Evolutionary conservation across 2,797 vertebrate genomes (phyloP).

Genomic region (Peromyscus nudipes): DNA sequence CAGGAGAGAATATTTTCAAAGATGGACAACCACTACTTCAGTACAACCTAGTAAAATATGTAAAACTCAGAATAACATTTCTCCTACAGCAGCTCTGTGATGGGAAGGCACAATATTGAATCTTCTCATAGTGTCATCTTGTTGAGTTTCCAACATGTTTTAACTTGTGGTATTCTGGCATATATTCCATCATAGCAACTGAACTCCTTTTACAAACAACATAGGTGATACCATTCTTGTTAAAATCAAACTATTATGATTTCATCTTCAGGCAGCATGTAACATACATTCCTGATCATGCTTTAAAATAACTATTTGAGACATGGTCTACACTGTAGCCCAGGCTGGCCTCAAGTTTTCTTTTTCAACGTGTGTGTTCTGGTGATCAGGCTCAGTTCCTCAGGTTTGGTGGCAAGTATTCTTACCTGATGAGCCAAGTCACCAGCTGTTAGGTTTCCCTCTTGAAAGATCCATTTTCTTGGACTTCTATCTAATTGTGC

Average conservation of each 20-base stretch:
- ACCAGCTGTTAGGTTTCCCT: background rate
- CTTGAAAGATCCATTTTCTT: background rate
- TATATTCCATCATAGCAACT: background rate
- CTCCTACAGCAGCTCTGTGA: background rate
- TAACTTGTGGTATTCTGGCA: background rate
- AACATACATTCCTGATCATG: background rate
- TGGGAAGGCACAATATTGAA: background rate
- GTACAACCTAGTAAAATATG: background rate
- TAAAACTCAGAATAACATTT: background rate
- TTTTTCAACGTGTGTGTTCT: background rate
- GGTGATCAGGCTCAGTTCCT: background rate
- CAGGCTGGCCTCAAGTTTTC: background rate
- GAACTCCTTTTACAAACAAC: background rate
- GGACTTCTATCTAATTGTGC: background rate
- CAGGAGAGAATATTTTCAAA: background rate
- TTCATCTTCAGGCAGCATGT: background rate
- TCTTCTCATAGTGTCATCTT: background rate
- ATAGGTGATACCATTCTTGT: background rate
- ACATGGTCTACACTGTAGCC: background rate
- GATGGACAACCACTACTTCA: background rate
- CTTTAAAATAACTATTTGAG: background rate
- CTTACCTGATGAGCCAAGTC: background rate
- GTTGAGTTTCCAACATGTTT: background rate
- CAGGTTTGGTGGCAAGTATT: background rate
- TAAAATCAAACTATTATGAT: background rate